Evolutionary conservation across 1,140 invertebrate species (phyloP).

Genomic region (Leptinotarsa defecta): DNA sequence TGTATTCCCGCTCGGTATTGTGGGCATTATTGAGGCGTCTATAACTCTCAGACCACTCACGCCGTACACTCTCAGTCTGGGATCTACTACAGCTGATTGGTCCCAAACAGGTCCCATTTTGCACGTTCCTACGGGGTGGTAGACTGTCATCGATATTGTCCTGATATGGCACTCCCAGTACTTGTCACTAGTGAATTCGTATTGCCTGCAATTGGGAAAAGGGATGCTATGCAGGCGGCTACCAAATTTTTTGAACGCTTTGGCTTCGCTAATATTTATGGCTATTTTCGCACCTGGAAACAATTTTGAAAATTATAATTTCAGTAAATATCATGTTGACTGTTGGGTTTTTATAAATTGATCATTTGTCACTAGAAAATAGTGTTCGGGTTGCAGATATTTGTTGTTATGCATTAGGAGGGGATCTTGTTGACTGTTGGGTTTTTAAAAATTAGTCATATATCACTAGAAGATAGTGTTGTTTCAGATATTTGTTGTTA

Average conservation of each 20-base stretch:
- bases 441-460: too few relatives aligned
- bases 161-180: slow-evolving; percentile 86
- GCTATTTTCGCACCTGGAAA: slow-evolving; percentile 70
- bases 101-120: slow-evolving; percentile 84
- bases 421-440: too few relatives aligned
- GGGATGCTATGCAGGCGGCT: slow-evolving; percentile 74
- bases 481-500: too few relatives aligned
- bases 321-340: too few relatives aligned
- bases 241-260: slow-evolving; percentile 80
- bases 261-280: slow-evolving; percentile 70
- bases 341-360: too few relatives aligned
- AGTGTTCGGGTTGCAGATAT: too few relatives aligned
- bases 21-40: slow-evolving; percentile 89
- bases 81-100: slow-evolving; percentile 79
- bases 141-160: slow-evolving; percentile 85
- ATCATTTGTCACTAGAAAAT: too few relatives aligned
- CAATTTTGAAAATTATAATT: too few relatives aligned
- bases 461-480: too few relatives aligned
- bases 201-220: slow-evolving; percentile 77
- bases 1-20: slow-evolving; percentile 64
- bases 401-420: too few relatives aligned
- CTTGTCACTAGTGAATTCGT: slow-evolving; percentile 73
- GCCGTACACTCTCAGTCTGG: slow-evolving; percentile 76
- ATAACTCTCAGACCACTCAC: slow-evolving; percentile 78
- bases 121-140: slow-evolving; percentile 79